These are phyloP conservation scores for Heteronetta atricapilla DNA, from an alignment of 2,113 vertebrate genomes.

Conservation along the genomic window DNA sequence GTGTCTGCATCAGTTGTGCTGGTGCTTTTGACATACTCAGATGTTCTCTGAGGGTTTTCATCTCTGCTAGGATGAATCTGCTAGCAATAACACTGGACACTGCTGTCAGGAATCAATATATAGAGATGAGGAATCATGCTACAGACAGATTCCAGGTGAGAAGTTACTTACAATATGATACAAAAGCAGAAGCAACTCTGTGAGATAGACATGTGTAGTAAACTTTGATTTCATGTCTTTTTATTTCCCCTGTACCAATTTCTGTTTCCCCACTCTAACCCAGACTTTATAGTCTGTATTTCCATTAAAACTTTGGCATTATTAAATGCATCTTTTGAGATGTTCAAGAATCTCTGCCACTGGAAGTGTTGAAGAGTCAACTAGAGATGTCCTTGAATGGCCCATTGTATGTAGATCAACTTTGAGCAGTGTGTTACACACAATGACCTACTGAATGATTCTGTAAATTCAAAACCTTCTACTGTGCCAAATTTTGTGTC, in stretches of 20 bases:
- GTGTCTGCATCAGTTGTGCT: not conserved
- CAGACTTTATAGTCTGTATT: not conserved
- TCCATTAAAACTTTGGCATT: not conserved
- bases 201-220: not conserved
- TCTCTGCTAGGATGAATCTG: not conserved
- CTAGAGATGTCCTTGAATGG: not conserved
- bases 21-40: not conserved
- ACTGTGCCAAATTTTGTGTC: not conserved
- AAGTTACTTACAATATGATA: not conserved
- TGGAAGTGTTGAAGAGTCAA: not conserved
- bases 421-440: not conserved
- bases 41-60: not conserved
- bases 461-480: not conserved
- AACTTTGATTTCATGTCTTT: not conserved
- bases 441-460: not conserved
- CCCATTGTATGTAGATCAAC: not conserved
- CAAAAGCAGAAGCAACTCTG: not conserved
- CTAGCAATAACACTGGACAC: not conserved
- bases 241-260: not conserved
- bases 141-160: not conserved
- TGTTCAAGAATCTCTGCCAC: not conserved
- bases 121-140: not conserved
- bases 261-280: not conserved
- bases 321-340: not conserved
- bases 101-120: not conserved